Conservation (phyloP, 2,797 vertebrate genomes). For the Prunella strophiata region DNA sequence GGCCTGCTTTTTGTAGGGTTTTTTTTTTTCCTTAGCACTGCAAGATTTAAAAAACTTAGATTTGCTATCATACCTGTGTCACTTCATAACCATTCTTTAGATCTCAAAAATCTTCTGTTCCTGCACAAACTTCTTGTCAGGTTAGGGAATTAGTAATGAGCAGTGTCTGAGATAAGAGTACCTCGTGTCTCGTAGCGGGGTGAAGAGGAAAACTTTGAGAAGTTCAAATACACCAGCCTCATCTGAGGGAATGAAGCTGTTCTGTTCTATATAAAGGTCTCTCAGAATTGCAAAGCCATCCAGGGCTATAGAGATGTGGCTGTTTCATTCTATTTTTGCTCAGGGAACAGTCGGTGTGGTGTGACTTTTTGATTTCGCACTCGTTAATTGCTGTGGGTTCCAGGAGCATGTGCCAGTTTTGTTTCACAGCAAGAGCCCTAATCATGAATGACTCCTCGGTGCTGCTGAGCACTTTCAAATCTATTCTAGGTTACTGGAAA, state of each 20-base stretch:
- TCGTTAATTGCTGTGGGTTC: background rate
- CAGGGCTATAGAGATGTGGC: background rate
- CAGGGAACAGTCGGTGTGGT: background rate
- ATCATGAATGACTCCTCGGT: background rate
- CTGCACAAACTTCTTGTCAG: background rate
- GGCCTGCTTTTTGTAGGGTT: fast-evolving
- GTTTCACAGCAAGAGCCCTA: slow-evolving; percentile 23
- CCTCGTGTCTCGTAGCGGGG: fast-evolving
- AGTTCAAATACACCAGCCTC: background rate
- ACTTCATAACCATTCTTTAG: background rate
- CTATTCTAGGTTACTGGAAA: background rate
- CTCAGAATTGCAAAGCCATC: background rate
- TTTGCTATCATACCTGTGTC: background rate
- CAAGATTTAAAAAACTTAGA: background rate
- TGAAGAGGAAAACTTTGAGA: background rate
- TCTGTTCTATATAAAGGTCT: background rate
- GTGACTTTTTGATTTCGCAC: slow-evolving; percentile 12
- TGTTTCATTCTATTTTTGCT: background rate
- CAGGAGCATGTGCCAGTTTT: background rate
- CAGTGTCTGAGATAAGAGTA: background rate
- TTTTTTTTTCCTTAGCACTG: background rate
- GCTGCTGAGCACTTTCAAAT: background rate
- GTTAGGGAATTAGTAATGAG: background rate
- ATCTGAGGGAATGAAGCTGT: background rate
- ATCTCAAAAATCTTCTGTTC: background rate